phyloP scores from a whole-genome alignment of 2,113 vertebrate genomes.

The Malurus elegans region DNA sequence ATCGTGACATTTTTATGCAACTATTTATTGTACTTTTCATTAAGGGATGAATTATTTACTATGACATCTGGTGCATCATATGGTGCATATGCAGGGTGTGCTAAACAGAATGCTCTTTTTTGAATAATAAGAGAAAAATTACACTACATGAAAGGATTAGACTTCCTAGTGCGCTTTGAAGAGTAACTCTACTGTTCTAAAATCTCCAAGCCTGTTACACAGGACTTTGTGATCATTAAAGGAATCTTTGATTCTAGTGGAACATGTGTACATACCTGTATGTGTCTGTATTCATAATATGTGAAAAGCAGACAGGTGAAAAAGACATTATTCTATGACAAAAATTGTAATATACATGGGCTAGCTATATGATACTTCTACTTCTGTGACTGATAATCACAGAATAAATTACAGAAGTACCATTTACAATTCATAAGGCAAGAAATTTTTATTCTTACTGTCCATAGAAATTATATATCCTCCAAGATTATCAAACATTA shows the following conservation, averaged over 20 bases:
- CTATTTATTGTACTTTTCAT: constrained; percentile 31
- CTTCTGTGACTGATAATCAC: not conserved
- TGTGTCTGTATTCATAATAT: not conserved
- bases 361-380: not conserved
- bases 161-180: constrained; percentile 8
- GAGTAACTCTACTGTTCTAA: not conserved
- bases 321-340: not conserved
- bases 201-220: not conserved
- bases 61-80: constrained; percentile 44
- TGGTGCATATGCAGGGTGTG: constrained; percentile 1
- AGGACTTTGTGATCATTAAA: constrained; percentile 18
- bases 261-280: not conserved
- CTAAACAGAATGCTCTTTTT: constrained; percentile 26
- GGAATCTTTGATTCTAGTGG: not conserved
- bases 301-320: not conserved
- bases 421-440: not conserved
- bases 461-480: not conserved
- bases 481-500: not conserved
- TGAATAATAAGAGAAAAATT: constrained; percentile 15
- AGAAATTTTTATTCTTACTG: not conserved
- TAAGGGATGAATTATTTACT: constrained; percentile 55
- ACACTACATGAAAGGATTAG: not conserved
- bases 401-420: not conserved
- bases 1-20: constrained; percentile 17
- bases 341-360: not conserved